phyloP scores from a whole-genome alignment of 2,888 invertebrate species.

The Sipunculus nudus region DNA sequence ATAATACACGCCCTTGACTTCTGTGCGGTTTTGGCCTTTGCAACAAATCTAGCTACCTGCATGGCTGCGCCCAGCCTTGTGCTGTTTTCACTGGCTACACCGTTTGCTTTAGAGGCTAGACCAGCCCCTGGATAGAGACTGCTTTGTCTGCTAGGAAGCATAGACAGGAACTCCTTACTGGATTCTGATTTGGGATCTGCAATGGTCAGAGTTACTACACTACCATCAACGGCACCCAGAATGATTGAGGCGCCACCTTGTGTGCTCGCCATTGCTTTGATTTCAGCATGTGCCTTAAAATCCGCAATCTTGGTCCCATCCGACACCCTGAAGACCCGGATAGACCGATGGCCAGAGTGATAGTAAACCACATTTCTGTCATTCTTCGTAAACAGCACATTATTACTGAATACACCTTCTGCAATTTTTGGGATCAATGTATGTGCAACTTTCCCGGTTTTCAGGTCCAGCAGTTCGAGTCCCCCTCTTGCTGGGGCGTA shows the following conservation, averaged over 20 bases:
- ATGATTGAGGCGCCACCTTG: constrained; percentile 69
- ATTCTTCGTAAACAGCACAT: constrained; percentile 86
- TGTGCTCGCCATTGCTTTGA: constrained; percentile 56
- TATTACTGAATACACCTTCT: constrained; percentile 96
- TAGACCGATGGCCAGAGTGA: constrained; percentile 92
- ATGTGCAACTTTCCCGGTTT: constrained; percentile 86
- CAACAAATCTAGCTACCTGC: constrained; percentile 60
- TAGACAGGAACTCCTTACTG: constrained; percentile 49
- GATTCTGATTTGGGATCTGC: constrained; percentile 71
- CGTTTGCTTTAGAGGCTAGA: no score
- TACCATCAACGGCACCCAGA: constrained; percentile 92
- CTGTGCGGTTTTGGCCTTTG: constrained; percentile 56
- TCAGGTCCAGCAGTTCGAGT: constrained; percentile 86
- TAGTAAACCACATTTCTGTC: constrained; percentile 97
- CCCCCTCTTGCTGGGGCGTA: constrained; percentile 93
- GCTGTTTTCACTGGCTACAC: no score
- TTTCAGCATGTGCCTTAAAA: constrained; percentile 69
- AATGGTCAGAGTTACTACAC: constrained; percentile 87
- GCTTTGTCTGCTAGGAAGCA: constrained; percentile 50
- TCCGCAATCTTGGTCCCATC: constrained; percentile 94
- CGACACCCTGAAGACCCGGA: constrained; percentile 87
- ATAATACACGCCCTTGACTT: constrained; percentile 57
- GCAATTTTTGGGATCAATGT: constrained; percentile 89
- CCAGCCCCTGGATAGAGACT: no score
- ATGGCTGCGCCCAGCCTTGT: constrained; percentile 55